Evolutionary conservation across 2,797 vertebrate species (phyloP).

Genomic region (Alauda arvensis): DNA sequence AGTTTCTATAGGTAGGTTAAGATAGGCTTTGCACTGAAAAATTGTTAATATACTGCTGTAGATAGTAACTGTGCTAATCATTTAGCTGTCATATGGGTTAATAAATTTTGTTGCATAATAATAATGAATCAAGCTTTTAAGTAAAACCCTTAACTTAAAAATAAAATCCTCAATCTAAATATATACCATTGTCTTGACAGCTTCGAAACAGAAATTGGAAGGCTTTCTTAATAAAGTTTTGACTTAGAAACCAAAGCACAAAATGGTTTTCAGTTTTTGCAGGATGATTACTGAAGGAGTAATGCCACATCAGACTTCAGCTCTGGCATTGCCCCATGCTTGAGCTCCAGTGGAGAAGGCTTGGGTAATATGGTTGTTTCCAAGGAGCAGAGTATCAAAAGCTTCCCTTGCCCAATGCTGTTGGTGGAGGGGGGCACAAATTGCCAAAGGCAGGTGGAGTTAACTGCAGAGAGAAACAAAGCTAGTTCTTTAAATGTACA

Average conservation of each 20-base stretch:
- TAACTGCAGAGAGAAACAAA: background rate
- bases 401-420: background rate
- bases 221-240: background rate
- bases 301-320: background rate
- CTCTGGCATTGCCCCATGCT: background rate
- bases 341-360: background rate
- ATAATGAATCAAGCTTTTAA: background rate
- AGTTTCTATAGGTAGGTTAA: background rate
- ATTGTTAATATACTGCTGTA: background rate
- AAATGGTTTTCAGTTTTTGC: background rate
- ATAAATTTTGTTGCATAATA: background rate
- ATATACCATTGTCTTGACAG: background rate
- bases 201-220: background rate
- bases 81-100: background rate
- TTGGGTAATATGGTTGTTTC: background rate
- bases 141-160: background rate
- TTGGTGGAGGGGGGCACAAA: background rate
- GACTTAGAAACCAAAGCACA: background rate
- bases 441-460: background rate
- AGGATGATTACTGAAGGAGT: background rate
- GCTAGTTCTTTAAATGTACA: background rate
- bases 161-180: background rate
- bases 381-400: fast-evolving
- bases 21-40: background rate
- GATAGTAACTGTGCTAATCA: background rate